These are phyloP conservation scores for Microcaecilia unicolor DNA, from an alignment of 2,797 vertebrate species.

Conservation along the genomic window DNA sequence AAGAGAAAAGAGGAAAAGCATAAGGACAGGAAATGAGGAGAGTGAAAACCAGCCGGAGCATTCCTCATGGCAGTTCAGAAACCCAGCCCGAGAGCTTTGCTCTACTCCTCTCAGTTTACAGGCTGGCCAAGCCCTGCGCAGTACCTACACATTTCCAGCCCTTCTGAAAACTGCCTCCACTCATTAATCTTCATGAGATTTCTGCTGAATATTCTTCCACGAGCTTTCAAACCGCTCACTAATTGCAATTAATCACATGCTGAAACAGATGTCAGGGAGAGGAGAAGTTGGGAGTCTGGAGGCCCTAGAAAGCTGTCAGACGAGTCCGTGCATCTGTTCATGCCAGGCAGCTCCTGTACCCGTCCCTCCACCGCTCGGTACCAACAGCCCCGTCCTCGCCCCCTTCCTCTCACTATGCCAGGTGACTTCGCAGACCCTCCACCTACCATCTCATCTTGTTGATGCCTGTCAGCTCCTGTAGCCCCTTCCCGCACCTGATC, in stretches of 20 bases:
- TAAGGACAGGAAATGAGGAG: no score
- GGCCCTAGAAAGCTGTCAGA: slow-evolving; percentile 76
- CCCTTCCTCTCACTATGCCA: no score
- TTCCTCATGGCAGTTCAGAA: no score
- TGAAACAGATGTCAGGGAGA: slow-evolving; percentile 96
- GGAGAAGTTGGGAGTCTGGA: slow-evolving; percentile 67
- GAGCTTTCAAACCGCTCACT: slow-evolving; percentile 88
- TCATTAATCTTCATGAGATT: slow-evolving; percentile 96
- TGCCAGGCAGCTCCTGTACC: slow-evolving; percentile 14
- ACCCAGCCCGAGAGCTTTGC: no score
- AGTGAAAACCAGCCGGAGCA: slow-evolving; percentile 8
- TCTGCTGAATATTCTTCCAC: slow-evolving; percentile 87
- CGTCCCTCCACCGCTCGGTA: no score
- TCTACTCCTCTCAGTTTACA: slow-evolving; percentile 1
- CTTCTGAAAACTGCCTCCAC: slow-evolving; percentile 72
- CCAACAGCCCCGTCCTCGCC: slow-evolving; percentile 32
- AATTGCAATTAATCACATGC: slow-evolving; percentile 99
- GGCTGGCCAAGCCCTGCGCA: slow-evolving; percentile 16
- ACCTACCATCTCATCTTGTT: no score
- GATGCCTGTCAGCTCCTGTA: no score
- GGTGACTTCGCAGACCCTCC: no score
- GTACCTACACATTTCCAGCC: slow-evolving; percentile 43
- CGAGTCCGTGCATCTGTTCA: slow-evolving; percentile 30
- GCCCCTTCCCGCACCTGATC: no score
- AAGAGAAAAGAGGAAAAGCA: rapidly evolving